phyloP scores from a whole-genome alignment of 2,113 vertebrate species.

The Tachycineta bicolor region DNA sequence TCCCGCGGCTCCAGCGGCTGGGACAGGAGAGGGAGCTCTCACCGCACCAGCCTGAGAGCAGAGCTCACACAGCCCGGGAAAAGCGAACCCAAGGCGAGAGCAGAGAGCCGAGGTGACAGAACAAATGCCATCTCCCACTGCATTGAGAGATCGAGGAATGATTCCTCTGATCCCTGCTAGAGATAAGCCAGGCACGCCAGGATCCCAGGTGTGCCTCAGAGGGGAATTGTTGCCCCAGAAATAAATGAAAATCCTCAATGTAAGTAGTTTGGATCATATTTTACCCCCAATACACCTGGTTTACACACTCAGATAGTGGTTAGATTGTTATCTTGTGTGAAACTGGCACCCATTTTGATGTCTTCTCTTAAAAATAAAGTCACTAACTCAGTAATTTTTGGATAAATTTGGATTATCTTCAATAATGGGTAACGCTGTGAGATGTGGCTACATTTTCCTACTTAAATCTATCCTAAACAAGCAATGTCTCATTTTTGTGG shows the following conservation, averaged over 20 bases:
- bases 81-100: neutral
- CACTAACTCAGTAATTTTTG: neutral
- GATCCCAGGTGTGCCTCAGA: neutral
- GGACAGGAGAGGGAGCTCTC: constrained; percentile 32
- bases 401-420: neutral
- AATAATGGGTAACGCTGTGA: neutral
- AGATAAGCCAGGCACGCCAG: neutral
- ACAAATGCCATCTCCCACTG: neutral
- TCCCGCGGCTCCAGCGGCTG: neutral
- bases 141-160: accelerated
- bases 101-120: neutral
- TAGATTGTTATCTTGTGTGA: neutral
- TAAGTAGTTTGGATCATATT: accelerated
- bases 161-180: neutral
- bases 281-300: neutral
- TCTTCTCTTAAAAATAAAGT: neutral
- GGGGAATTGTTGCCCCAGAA: neutral
- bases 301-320: neutral
- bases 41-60: accelerated
- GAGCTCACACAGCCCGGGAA: neutral
- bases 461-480: neutral
- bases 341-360: neutral
- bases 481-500: neutral
- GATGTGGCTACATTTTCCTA: neutral
- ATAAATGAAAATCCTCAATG: accelerated